Percentiles rank a stretch among this genome's conserved stretches.
These are phyloP conservation scores for Xiphophorus birchmanni DNA, from an alignment of 2,797 vertebrate genomes.

Conservation along the genomic window DNA sequence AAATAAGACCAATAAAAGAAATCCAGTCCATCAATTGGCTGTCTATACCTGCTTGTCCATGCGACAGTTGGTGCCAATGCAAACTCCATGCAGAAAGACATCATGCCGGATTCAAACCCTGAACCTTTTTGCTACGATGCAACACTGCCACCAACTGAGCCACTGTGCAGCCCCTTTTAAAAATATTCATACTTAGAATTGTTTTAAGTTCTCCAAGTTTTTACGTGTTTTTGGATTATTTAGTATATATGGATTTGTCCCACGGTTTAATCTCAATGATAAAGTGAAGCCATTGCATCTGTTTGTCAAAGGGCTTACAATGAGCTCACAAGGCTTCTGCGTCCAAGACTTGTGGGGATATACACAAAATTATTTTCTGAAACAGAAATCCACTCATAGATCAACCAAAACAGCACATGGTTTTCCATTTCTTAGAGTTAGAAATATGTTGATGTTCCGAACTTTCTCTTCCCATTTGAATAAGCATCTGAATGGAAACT, in stretches of 20 bases:
- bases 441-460: conserved; percentile 10
- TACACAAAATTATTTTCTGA: neutral
- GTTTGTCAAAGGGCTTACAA: neutral
- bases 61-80: no score
- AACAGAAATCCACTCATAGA: neutral
- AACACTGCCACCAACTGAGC: neutral
- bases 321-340: neutral
- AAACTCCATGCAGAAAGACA: no score
- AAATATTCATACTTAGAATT: neutral
- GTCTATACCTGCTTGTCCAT: neutral
- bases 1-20: neutral
- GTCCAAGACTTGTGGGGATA: neutral
- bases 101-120: neutral
- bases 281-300: neutral
- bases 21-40: neutral
- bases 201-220: neutral
- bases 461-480: conserved; percentile 5
- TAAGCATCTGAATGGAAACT: neutral
- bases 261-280: neutral
- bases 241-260: neutral
- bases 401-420: neutral
- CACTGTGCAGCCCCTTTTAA: neutral
- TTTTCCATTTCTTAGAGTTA: conserved; percentile 1
- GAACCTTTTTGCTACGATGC: neutral
- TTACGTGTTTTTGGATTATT: neutral